Conservation (phyloP, 2,888 invertebrate species). For the Drosophila austrosaltans region DNA sequence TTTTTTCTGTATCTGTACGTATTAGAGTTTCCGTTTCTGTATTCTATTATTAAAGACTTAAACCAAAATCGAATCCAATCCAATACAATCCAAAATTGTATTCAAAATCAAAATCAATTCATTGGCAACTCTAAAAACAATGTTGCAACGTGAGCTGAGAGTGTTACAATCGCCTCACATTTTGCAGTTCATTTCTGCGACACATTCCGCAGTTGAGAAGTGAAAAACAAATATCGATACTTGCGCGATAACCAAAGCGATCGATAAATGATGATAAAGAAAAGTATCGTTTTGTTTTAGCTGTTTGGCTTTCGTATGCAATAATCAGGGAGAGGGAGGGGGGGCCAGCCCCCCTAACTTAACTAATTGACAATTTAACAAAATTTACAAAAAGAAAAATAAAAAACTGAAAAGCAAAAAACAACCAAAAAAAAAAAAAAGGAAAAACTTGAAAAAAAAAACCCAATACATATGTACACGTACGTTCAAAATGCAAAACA, state of each 20-base stretch:
- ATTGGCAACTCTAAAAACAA: conserved; percentile 24
- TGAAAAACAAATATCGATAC: conserved; percentile 56
- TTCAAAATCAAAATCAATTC: conserved; percentile 12
- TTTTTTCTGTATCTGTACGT: conserved; percentile 40
- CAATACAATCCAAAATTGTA: not conserved
- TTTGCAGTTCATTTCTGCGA: too few relatives aligned
- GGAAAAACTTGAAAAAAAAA: conserved; percentile 6
- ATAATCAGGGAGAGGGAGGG: conserved; percentile 34
- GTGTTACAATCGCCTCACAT: conserved; percentile 7
- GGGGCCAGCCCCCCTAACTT: conserved; percentile 2
- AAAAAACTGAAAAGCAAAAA: conserved; percentile 28
- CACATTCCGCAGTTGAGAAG: conserved; percentile 50
- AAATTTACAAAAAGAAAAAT: conserved; percentile 20
- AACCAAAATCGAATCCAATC: conserved; percentile 10
- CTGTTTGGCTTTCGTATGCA: conserved; percentile 64
- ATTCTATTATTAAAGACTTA: conserved; percentile 28
- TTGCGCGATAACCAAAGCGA: conserved; percentile 13
- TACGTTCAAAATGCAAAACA: conserved; percentile 24
- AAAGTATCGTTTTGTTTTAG: conserved; percentile 52
- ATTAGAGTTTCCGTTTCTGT: conserved; percentile 43
- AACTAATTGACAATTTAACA: conserved; percentile 19
- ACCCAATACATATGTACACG: conserved; percentile 53
- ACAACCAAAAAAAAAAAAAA: conserved; percentile 8
- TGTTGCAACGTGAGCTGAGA: conserved; percentile 18
- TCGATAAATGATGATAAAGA: not conserved